Base-by-base conservation (phyloP, 1,140 invertebrate species). In the Meloidogyne floridensis region DNA sequence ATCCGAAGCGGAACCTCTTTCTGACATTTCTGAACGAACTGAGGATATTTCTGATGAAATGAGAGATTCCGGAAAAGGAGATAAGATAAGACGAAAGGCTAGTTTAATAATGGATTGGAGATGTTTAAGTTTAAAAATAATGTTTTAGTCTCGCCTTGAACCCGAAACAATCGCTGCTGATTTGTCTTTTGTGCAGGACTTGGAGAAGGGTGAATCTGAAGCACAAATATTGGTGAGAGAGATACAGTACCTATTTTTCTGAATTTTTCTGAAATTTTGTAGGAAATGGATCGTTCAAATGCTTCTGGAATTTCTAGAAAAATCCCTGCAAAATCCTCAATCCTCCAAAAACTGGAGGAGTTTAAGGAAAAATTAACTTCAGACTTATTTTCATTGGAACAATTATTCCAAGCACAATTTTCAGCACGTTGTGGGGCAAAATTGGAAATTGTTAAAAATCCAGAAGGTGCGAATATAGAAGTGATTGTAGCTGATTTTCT, bases 401-500 rank as follows among this genome's bases (percentile, higher is more conserved):
- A 65, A 65, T 65, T 65, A n/a, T 65, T 65, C n/a, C 59, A n/a
- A n/a, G 59, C n/a, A n/a, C 59, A 65, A 18, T 65, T 65, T 6
- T 4, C 59, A 1, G n/a, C 59, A 65, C 13, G 15, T 2, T 65
- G 59, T 11, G 59, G 59, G 5, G 59, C n/a, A 65, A 65, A 65
- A n/a, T n/a, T 65, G 7, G 59, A 65, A 65, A 65, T 65, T n/a
- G n/a, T n/a, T n/a, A 65, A 65, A n/a, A 65, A 15, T 8, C 59
- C n/a, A 18, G 59, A 32, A 10, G 3, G 42, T 75, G 74, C 74
- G 18, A 43, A 75, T 18, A 75, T 75, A 9, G 73, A 75, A 42
- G 73, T 75, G 10, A 56, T 75, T 75, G 47, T 75, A 4, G 51
- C 73, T 20, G 73, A 75, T 47, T 75, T 56, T 10, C 32, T 75